Evolutionary conservation across 2,888 invertebrate genomes (phyloP).

Genomic region (Plebejus anna): DNA sequence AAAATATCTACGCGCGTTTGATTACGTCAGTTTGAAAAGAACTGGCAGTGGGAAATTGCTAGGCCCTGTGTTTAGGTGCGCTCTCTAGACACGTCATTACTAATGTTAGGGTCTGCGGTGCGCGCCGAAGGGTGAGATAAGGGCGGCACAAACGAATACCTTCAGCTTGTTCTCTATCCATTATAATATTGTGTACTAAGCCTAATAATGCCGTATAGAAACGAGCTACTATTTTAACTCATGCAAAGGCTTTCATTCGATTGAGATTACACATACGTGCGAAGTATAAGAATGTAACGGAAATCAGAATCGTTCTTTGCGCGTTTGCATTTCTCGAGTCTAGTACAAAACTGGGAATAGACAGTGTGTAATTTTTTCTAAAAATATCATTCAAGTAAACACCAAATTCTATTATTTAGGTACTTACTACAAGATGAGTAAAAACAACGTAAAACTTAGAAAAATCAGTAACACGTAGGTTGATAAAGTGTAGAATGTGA

Average conservation of each 20-base stretch:
- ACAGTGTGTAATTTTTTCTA: neutral
- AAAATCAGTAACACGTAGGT: too few relatives aligned
- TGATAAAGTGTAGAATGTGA: too few relatives aligned
- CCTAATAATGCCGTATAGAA: slow-evolving; percentile 43
- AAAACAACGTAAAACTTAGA: too few relatives aligned
- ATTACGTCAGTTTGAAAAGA: slow-evolving; percentile 45
- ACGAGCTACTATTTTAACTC: slow-evolving; percentile 42
- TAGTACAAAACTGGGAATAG: neutral
- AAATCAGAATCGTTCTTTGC: neutral
- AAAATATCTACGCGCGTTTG: neutral
- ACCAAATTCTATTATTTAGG: too few relatives aligned
- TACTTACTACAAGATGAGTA: too few relatives aligned
- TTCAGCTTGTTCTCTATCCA: slow-evolving; percentile 34
- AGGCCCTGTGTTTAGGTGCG: slow-evolving; percentile 51
- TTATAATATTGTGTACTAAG: slow-evolving; percentile 39
- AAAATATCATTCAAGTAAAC: neutral
- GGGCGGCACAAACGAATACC: slow-evolving; percentile 41
- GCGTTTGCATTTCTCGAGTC: neutral
- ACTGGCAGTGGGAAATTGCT: slow-evolving; percentile 57
- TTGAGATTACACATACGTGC: neutral
- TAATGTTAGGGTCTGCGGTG: slow-evolving; percentile 56
- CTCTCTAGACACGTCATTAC: slow-evolving; percentile 76
- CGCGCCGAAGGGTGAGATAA: slow-evolving; percentile 44
- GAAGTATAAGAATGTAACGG: slow-evolving; percentile 2
- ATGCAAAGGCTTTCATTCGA: slow-evolving; percentile 41